phyloP scores from a whole-genome alignment of 2,113 vertebrate species.

The Onychostruthus taczanowskii region DNA sequence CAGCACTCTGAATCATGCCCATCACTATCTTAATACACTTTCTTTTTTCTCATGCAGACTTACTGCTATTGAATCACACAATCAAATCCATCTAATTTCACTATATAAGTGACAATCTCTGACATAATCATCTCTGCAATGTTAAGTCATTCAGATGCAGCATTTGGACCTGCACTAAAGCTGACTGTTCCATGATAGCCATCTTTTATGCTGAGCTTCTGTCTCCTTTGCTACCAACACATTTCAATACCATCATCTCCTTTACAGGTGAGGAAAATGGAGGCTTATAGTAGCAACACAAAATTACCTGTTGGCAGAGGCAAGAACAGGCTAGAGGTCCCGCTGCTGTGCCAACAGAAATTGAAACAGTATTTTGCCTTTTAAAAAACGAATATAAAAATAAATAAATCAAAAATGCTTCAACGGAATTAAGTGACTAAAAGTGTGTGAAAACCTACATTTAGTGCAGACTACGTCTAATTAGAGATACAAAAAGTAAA shows the following conservation, averaged over 20 bases:
- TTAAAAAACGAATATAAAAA: background rate
- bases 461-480: background rate
- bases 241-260: background rate
- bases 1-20: background rate
- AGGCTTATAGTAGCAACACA: background rate
- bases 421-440: background rate
- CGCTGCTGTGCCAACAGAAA: background rate
- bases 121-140: background rate
- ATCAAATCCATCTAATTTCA: background rate
- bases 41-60: background rate
- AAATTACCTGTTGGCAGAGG: background rate
- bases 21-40: background rate
- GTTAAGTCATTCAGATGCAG: background rate
- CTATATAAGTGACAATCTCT: background rate
- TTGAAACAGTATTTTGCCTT: background rate
- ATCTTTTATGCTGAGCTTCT: background rate
- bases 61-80: background rate
- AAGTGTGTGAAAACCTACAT: background rate
- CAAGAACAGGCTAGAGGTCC: background rate
- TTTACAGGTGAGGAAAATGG: background rate
- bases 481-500: background rate
- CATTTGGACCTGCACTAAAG: background rate
- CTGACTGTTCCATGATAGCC: background rate
- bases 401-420: background rate
- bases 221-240: background rate